These are phyloP conservation scores for Grammomys surdaster DNA, from an alignment of 2,113 vertebrate species.

Conservation along the genomic window DNA sequence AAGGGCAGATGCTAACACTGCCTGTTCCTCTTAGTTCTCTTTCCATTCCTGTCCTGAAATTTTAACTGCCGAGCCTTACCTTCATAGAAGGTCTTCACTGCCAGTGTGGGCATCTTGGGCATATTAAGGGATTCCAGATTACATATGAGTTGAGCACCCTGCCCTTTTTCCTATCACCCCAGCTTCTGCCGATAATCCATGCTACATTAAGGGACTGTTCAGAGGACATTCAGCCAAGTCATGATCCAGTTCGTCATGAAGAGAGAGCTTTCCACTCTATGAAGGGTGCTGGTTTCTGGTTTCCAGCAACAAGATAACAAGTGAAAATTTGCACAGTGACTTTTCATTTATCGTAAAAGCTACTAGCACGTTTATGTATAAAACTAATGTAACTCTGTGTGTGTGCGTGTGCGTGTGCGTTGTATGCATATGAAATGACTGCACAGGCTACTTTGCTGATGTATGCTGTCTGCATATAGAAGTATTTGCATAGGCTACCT, in stretches of 20 bases:
- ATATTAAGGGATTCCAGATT: background rate
- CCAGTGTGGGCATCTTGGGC: conserved; percentile 32
- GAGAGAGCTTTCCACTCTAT: background rate
- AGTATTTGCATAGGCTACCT: background rate
- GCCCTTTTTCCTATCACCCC: background rate
- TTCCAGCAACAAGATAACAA: background rate
- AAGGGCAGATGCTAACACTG: background rate
- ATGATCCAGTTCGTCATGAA: background rate
- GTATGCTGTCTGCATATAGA: background rate
- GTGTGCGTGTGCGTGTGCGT: background rate
- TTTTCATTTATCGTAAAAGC: conserved; percentile 23
- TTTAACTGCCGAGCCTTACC: background rate
- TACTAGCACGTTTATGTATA: background rate
- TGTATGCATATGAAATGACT: background rate
- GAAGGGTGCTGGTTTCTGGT: background rate
- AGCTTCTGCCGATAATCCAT: background rate
- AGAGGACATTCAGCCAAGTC: background rate
- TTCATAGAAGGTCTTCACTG: conserved; percentile 31
- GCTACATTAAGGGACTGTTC: background rate
- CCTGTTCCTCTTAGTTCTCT: background rate
- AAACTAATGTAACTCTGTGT: background rate
- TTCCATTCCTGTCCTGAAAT: background rate
- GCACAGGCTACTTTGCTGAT: background rate
- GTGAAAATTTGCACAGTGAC: background rate
- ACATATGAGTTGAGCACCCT: background rate